Base-by-base conservation (phyloP, 2,888 invertebrate species). In the Diogma glabrata region DNA sequence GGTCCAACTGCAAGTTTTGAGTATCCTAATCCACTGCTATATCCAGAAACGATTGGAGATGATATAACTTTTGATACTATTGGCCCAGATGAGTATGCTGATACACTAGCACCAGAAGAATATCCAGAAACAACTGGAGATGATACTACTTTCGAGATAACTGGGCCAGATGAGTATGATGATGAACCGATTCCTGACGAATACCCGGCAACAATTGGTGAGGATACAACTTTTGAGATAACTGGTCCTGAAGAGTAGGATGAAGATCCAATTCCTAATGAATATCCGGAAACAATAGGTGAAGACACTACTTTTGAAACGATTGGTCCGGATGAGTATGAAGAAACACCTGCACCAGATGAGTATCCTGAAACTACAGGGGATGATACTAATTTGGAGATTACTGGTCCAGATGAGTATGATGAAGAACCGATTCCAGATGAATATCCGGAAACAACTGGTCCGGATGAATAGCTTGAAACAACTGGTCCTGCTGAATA, bases 1-100 rank as follows among this genome's bases (percentile, higher is more conserved):
- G 59, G 59, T 33, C 52, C 55, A 26, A 38, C 51, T 12, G 48
- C 14, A 40, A 46, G 43, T 50, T 20, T 17, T 17, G 12, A 43
- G 17, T 49, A 20, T 2, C 7, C 43, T 43, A 51, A 9, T 3
- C 40, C 20, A 26, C 12, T 43, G 17, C 22, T 24, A 47, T 47
- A 24, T 23, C 33, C 28, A 26, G 51, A 26, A 52, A 73, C 72
- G 2, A 73, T 71, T 2, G 72, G 71, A 12, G 70, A 72, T 52
- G 68, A 67, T 16, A 47, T 50, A 12, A 53, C 20, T 50, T 53
- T 55, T 14, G 45, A 40, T 16, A 51, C 17, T 28, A 51, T 52
- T 16, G 51, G 52, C 33, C 52, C 52, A 6, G 54, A 47, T 38
- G 53, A 49, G n/a, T 55, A 54, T 23, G 53, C 64, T n/a, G 55